Evolutionary conservation across 2,888 invertebrate genomes (phyloP), one percentile per base, ranked within the genome.

Genomic region (Yponomeuta plumbellus): DNA sequence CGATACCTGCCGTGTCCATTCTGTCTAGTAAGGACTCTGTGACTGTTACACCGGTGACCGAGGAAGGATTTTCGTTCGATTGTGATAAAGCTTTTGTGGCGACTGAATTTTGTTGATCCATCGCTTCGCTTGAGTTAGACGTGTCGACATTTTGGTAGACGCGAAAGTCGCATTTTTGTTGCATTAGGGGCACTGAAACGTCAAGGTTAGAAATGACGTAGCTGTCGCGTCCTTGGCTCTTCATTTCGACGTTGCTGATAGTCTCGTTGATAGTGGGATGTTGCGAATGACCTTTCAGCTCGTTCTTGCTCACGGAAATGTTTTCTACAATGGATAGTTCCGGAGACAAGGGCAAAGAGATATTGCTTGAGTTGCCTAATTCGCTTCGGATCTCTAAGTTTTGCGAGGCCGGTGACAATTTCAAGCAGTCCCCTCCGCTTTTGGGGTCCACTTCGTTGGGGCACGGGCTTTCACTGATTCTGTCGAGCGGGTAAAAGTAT

Each of bases 301-400:
- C 58, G 13, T 80, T 82, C 73, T 80, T 83, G 63, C 74, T 80
- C 5, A 89, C 66, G 2, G 87, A 84, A 67, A 91, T 71, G 67
- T 85, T 86, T 77, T 89, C 89, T 4, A 90, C 89, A 11, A 89
- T 76, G 4, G 90, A 90, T 57, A 91, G 70, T 71, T 87, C 89
- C 3, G 90, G 90, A 21, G 90, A 91, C 34, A 80, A 69, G 0
- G 88, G 88, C 22, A 86, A 71, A 1, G 88, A 85, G 0, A 85
- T 68, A 67, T 75, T 85, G 69, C 86, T 89, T 0, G 86, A 86
- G 71, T 80, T 85, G 0, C 76, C 78, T 23, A 68, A 68, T 20
- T 75, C 72, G 22, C 62, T 70, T 64, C 64, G 34, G 62, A 40
- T 63, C 26, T 57, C 58, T 21, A 68, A 59, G 21, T 59, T 66